These are phyloP conservation scores for Eupithecia inturbata DNA, from an alignment of 2,888 invertebrate species.

Conservation along the genomic window DNA sequence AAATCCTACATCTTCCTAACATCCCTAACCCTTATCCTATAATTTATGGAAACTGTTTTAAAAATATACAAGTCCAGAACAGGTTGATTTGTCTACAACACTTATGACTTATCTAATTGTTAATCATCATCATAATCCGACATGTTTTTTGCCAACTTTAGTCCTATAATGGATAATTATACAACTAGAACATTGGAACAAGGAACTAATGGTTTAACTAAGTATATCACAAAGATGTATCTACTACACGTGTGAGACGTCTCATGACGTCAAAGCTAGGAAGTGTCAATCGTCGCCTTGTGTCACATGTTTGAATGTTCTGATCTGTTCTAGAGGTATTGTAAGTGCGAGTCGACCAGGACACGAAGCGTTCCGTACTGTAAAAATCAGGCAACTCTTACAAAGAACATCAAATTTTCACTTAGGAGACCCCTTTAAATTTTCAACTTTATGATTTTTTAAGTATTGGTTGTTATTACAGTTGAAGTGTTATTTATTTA, in stretches of 20 bases:
- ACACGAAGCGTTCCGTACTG: too few relatives aligned
- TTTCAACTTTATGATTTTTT: too few relatives aligned
- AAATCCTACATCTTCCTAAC: background rate
- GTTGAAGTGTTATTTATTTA: too few relatives aligned
- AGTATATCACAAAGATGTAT: too few relatives aligned
- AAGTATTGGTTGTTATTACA: too few relatives aligned
- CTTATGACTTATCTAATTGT: slow-evolving; percentile 3
- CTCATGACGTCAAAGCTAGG: background rate
- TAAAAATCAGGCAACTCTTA: too few relatives aligned
- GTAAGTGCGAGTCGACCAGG: too few relatives aligned
- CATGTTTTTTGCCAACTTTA: background rate
- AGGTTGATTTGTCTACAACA: background rate
- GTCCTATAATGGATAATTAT: background rate
- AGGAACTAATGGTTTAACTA: background rate
- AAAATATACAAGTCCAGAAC: background rate
- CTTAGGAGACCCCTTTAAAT: too few relatives aligned
- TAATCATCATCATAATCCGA: too few relatives aligned
- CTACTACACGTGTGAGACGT: background rate
- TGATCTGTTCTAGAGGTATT: background rate
- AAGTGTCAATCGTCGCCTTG: background rate
- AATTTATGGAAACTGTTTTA: background rate
- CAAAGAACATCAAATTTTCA: too few relatives aligned
- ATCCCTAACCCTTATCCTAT: background rate
- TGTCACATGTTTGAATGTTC: background rate
- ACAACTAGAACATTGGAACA: background rate